Evolutionary conservation across 2,888 invertebrate species (phyloP).

Genomic region (Campoplex nolae): DNA sequence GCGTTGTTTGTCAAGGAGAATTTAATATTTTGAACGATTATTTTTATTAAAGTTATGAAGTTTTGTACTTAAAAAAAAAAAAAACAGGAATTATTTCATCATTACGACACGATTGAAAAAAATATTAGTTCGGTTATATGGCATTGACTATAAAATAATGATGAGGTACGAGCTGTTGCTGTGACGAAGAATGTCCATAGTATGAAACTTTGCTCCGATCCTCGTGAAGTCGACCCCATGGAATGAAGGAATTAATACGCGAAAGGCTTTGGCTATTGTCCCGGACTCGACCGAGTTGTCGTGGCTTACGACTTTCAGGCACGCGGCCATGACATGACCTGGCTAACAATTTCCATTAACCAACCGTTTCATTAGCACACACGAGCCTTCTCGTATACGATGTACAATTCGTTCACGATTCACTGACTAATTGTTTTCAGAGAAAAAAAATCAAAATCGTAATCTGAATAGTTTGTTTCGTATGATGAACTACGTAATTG

Average conservation of each 20-base stretch:
- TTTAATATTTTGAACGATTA: neutral
- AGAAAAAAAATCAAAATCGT: too few species aligned
- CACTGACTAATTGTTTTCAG: conserved; percentile 2
- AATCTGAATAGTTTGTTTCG: too few species aligned
- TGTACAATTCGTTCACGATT: conserved; percentile 35
- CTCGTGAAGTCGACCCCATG: conserved; percentile 31
- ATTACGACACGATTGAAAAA: neutral
- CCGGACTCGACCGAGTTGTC: conserved; percentile 50
- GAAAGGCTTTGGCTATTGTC: conserved; percentile 35
- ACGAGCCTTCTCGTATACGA: conserved; percentile 36
- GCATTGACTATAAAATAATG: neutral
- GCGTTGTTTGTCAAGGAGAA: neutral
- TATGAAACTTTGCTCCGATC: conserved; percentile 20
- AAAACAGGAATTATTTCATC: neutral
- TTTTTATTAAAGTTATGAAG: neutral
- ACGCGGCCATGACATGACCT: conserved; percentile 64
- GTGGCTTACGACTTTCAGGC: conserved; percentile 59
- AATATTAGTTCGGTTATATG: neutral
- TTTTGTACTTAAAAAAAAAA: neutral
- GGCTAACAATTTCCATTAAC: conserved; percentile 58
- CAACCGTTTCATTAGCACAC: conserved; percentile 45
- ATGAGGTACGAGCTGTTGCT: neutral
- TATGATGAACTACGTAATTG: too few species aligned
- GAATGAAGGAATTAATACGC: conserved; percentile 67
- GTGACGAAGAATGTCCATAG: neutral